Conservation (phyloP, 2,797 vertebrate species). For the Phaenicophaeus curvirostris region DNA sequence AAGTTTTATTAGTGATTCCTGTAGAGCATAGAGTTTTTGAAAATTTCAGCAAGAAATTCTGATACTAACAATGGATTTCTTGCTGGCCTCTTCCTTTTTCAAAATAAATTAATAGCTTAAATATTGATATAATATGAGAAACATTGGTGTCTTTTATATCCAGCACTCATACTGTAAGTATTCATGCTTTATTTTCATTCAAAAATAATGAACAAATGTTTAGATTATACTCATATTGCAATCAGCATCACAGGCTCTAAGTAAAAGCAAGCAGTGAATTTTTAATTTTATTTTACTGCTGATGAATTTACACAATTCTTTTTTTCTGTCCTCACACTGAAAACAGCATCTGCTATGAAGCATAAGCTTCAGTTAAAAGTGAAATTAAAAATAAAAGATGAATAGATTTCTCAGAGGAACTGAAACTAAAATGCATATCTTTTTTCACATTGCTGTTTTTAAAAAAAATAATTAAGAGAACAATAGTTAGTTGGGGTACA, state of each 20-base stretch:
- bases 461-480: background rate
- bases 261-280: background rate
- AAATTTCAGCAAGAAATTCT: background rate
- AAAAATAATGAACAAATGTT: background rate
- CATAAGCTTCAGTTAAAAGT: background rate
- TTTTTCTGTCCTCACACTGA: background rate
- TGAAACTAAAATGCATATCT: accelerated
- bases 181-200: background rate
- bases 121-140: background rate
- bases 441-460: background rate
- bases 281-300: background rate
- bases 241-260: background rate
- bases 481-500: accelerated
- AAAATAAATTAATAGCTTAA: background rate
- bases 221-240: background rate
- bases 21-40: background rate
- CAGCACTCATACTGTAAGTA: background rate
- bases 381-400: background rate
- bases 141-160: background rate
- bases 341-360: background rate
- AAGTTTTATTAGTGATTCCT: background rate
- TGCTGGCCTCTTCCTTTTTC: background rate
- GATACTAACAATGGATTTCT: background rate
- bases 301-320: background rate
- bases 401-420: background rate